Percentiles rank a stretch among this genome's conserved stretches.
phyloP scores from a whole-genome alignment of 2,888 invertebrate genomes.

The Diadromus collaris region DNA sequence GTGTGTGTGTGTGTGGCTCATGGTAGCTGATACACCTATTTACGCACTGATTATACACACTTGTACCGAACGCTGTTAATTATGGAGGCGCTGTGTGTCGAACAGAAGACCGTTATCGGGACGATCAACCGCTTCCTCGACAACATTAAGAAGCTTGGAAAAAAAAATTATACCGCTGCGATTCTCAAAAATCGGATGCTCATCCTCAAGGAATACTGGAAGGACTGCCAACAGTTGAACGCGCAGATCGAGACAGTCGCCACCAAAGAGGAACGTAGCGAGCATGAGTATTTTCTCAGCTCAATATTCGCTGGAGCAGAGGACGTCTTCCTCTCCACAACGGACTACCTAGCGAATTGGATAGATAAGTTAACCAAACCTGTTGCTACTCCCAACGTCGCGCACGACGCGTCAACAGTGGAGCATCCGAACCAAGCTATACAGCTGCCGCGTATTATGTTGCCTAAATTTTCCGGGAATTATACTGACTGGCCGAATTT shows the following conservation, averaged over 20 bases:
- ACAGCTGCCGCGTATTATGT: background rate
- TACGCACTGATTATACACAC: too few relatives aligned
- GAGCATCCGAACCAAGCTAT: background rate
- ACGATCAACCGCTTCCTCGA: background rate
- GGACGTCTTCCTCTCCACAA: background rate
- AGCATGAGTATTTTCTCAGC: background rate
- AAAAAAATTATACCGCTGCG: background rate
- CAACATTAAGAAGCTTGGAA: background rate
- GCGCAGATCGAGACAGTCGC: background rate
- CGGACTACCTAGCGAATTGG: background rate
- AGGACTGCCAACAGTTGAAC: background rate
- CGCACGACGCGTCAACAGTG: background rate
- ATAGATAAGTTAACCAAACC: too few relatives aligned
- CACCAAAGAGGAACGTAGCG: background rate
- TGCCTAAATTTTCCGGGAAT: slow-evolving; percentile 2
- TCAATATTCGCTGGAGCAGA: background rate
- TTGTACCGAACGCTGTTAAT: too few relatives aligned
- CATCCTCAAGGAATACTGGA: background rate
- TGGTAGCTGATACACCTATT: too few relatives aligned
- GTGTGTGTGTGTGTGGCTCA: too few relatives aligned
- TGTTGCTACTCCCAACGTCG: background rate
- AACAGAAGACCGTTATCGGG: background rate
- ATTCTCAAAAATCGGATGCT: background rate
- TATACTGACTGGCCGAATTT: background rate
- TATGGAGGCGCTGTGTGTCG: background rate